Conservation (phyloP, 2,888 invertebrate species). For the Zaprionus bogoriensis region DNA sequence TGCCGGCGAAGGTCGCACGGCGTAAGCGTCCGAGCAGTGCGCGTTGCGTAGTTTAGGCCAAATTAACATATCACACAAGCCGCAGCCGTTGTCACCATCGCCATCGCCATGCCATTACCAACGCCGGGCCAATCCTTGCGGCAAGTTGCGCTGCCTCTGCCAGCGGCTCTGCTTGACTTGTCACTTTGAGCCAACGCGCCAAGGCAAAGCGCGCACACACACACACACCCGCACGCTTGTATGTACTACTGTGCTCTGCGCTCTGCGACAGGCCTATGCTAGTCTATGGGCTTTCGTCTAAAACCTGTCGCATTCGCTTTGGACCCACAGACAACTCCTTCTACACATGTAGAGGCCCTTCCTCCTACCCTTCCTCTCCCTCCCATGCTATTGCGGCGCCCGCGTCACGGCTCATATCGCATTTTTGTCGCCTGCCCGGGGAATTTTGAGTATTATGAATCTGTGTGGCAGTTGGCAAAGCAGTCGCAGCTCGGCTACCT, state of each 20-base stretch:
- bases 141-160: constrained; percentile 15
- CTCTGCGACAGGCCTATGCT: no score
- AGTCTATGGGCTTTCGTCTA: not conserved
- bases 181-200: constrained; percentile 57
- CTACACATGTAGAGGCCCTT: not conserved
- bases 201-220: constrained; percentile 24
- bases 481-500: constrained; percentile 2
- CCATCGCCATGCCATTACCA: constrained; percentile 21
- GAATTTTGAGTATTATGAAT: constrained; percentile 38
- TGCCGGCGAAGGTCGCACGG: constrained; percentile 46
- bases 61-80: constrained; percentile 67
- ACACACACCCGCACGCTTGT: not conserved
- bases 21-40: constrained; percentile 9
- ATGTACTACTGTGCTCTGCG: no score
- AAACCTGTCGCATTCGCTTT: constrained; percentile 34
- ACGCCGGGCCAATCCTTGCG: constrained; percentile 33
- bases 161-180: constrained; percentile 54
- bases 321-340: constrained; percentile 10
- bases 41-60: constrained; percentile 61
- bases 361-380: not conserved
- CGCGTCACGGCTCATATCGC: constrained; percentile 64
- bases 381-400: not conserved
- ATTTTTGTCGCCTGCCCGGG: constrained; percentile 31
- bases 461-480: constrained; percentile 10
- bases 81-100: constrained; percentile 48